Evolutionary conservation across 2,113 vertebrate species (phyloP), one percentile per base, ranked within the genome.

Genomic region (Cricetomys ansorgei): DNA sequence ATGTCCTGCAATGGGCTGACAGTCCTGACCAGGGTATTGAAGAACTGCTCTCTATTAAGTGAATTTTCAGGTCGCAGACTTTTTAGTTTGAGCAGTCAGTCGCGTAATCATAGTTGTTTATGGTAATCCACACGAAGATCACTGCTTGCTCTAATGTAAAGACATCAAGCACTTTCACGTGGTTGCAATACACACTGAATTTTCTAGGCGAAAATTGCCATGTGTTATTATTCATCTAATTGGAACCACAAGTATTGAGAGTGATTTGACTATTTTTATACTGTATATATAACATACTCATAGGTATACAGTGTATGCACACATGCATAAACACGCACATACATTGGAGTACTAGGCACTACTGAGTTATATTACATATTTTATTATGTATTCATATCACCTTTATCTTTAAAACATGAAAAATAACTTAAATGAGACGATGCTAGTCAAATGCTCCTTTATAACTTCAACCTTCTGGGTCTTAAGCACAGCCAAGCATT

Each of bases 121-220:
- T 64, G n/a, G 59, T 73, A 77, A 94, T 65, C 37, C 0, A 16
- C 64, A 21, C 23, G 1, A 87, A 64, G 13, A 64, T 19, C n/a
- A 31, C 64, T 73, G 69, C 72, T 80, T 90, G 45, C 45, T 64
- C 93, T 90, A 90, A 86, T 90, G 86, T 29, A 88, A 57, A 96
- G 43, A 96, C 8, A 88, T 40, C 50, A 92, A 50, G 23, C 21
- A 43, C 5, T 77, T 85, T 88, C 86, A 34, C 27, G 37, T 55
- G 53, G 77, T 34, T 86, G 43, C 57, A 89, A 67, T 48, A 88
- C 17, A 15, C 31, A 64, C 29, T 76, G 23, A 87, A 62, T 95
- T 93, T 97, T 89, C 72, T 64, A 93, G 37, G 65, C 69, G 29
- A 94, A 94, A 84, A 73, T 34, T 91, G 27, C 23, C 23, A 50